Evolutionary conservation across 1,140 invertebrate species (phyloP).

Genomic region (Popillia japonica): DNA sequence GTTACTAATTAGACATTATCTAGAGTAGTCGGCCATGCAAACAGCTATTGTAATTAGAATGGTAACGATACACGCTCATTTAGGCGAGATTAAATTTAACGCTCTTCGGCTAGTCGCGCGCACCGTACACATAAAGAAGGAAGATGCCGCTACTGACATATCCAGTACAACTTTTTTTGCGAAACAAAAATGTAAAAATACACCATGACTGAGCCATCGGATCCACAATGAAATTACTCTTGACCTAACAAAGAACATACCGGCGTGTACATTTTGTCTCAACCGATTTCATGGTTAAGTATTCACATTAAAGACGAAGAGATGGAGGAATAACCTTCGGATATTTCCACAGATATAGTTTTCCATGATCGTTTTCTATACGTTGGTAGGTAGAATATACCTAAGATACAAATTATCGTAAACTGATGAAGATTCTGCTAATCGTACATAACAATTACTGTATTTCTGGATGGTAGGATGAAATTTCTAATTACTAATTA

Average conservation of each 20-base stretch:
- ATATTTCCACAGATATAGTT: not conserved
- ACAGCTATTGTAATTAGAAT: not conserved
- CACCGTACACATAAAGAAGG: not conserved
- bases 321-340: not conserved
- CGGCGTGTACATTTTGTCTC: not conserved
- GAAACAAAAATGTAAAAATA: not conserved
- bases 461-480: too few species aligned
- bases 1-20: not conserved
- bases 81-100: not conserved
- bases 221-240: not conserved
- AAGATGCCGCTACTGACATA: not conserved
- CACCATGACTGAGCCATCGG: not conserved
- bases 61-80: too few species aligned
- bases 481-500: too few species aligned
- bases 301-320: not conserved
- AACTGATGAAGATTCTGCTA: too few species aligned
- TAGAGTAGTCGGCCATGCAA: not conserved
- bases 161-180: not conserved
- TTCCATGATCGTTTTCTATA: not conserved
- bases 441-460: too few species aligned
- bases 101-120: not conserved
- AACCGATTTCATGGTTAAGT: not conserved
- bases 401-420: not conserved
- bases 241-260: slow-evolving; percentile 10
- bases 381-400: not conserved